Evolutionary conservation across 2,113 vertebrate species (phyloP), one percentile per base, ranked within the genome.

Genomic region (Mystacornis crossleyi): DNA sequence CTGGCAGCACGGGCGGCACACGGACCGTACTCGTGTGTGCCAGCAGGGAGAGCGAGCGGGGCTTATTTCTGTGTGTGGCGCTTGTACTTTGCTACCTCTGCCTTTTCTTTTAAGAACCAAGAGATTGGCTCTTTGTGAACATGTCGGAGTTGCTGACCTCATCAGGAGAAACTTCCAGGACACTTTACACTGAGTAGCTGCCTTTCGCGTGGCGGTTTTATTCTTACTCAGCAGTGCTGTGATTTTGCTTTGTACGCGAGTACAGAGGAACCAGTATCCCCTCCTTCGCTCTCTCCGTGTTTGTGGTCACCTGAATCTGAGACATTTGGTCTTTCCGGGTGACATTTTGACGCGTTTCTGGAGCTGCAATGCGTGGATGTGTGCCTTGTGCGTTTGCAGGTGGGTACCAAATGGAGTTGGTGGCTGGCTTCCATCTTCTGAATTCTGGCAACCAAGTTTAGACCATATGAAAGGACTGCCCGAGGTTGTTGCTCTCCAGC

Each of bases 401-500:
- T 18, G 47, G 43, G 4, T 72, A 43, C 74, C 79, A 65, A 65
- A 26, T 12, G 54, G 61, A 24, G 33, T 9, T 50, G 7, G 55
- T 75, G 91, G 81, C 86, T 83, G 67, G 15, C 29, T 94, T 94
- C 81, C 40, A 25, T 71, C 34, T 25, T 45, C 47, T 74, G 43
- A 48, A 40, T 77, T 53, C 75, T 83, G 89, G 77, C 84, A 66
- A 8, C 14, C 23, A 19, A 29, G 25, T 45, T 61, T 1, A 33
- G 74, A 1, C 26, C 18, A 2, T 14, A 18, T 50, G 69, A 84
- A 70, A 79, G 60, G 62, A 33, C 50, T 58, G 48, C 23, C 60
- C 77, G 15, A 25, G 89, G 73, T 2, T 74, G 89, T 81, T 0
- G 0, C 25, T 42, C 61, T 28, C 31, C 6, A 6, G 23, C 0